Evolutionary conservation across 1,140 invertebrate species (phyloP).

Genomic region (Grapholita molesta): DNA sequence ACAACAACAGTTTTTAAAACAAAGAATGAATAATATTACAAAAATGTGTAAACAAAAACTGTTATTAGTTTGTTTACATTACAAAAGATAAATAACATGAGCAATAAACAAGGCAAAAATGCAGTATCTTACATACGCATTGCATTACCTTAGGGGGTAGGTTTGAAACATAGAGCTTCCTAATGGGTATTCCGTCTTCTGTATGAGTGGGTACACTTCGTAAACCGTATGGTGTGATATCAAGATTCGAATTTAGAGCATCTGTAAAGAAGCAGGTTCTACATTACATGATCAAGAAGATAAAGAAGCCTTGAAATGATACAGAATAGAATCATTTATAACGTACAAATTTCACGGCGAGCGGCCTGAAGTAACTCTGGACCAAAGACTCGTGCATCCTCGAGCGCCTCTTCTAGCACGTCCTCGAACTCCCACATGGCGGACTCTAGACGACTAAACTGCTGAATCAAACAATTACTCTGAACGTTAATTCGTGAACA

Average conservation of each 20-base stretch:
- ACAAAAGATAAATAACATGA: not conserved
- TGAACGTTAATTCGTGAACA: conserved; percentile 35
- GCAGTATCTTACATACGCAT: not conserved
- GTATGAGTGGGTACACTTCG: conserved; percentile 65
- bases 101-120: not conserved
- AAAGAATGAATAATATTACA: not conserved
- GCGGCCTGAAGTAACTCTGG: conserved; percentile 52
- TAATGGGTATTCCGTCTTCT: conserved; percentile 72
- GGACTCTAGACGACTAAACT: conserved; percentile 28
- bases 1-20: too few species aligned
- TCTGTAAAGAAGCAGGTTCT: conserved; percentile 34
- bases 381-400: conserved; percentile 47
- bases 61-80: not conserved
- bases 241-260: conserved; percentile 43
- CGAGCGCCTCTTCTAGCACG: conserved; percentile 31
- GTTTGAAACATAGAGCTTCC: conserved; percentile 68
- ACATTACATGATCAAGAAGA: not conserved
- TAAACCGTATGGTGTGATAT: conserved; percentile 40
- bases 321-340: conserved; percentile 13
- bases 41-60: not conserved
- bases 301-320: not conserved
- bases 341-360: conserved; percentile 56
- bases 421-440: conserved; percentile 56
- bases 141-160: conserved; percentile 60
- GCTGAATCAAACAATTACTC: conserved; percentile 23